A percentile compares a stretch with the other conserved stretches of the same genome.
Conservation (phyloP, 2,888 invertebrate genomes). For the Hirtodrosophila cameraria region DNA sequence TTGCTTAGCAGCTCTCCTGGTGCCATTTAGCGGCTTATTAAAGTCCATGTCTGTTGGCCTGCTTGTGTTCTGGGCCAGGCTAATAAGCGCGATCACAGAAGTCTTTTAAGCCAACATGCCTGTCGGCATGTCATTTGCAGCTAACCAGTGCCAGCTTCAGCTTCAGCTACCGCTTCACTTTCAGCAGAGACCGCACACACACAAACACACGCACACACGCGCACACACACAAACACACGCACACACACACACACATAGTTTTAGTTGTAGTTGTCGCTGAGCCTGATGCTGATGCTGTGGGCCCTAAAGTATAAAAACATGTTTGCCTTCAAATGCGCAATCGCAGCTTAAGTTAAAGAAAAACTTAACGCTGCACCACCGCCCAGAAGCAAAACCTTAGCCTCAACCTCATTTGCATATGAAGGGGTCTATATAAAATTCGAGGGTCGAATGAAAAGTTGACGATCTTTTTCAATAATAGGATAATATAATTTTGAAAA, state of each 20-base stretch:
- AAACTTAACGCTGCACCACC: constrained; percentile 71
- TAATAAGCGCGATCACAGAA: constrained; percentile 84
- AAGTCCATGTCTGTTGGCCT: constrained; percentile 38
- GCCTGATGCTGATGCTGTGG: constrained; percentile 8
- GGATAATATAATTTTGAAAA: too few relatives aligned
- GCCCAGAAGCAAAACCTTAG: constrained; percentile 74
- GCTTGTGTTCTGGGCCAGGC: constrained; percentile 28
- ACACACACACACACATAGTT: constrained; percentile 6
- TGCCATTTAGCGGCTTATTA: constrained; percentile 58
- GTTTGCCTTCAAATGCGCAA: constrained; percentile 83
- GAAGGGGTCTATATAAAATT: neutral
- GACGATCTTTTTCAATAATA: too few relatives aligned
- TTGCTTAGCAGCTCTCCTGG: too few relatives aligned
- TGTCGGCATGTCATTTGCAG: constrained; percentile 80
- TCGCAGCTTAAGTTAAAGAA: constrained; percentile 78
- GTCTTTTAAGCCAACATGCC: constrained; percentile 83
- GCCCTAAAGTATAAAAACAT: constrained; percentile 84
- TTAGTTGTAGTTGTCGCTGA: constrained; percentile 3
- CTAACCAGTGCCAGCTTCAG: constrained; percentile 6
- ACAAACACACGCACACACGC: constrained; percentile 4
- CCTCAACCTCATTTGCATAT: constrained; percentile 51
- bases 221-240: neutral
- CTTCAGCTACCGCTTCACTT: too few relatives aligned
- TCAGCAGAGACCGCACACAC: constrained; percentile 23
- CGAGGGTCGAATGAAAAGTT: neutral